Base-by-base conservation (phyloP, 2,113 vertebrate genomes). In the Ploceus nigricollis region DNA sequence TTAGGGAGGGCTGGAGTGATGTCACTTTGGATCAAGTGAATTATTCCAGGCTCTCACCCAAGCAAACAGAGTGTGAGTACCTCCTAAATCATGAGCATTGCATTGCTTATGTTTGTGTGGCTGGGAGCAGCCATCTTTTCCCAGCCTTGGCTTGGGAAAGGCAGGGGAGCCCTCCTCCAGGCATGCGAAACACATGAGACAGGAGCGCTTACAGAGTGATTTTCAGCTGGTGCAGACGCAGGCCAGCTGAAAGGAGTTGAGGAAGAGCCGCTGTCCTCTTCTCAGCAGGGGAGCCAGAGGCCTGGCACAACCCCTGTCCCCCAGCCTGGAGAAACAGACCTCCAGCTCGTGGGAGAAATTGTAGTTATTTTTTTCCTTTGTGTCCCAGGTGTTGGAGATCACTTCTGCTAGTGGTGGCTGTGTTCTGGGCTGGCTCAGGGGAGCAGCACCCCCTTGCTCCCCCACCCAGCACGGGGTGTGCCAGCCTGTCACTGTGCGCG, bases 391-490 rank as follows among this genome's bases (percentile, higher is more conserved):
- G 15, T 33, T 68, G 58, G 33, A 30, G 24, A n/a, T 60, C 1
- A 0, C 18, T 18, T 61, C 15, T 60, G 8, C 25, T 13, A 48
- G 13, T 7, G 30, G 33, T 31, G 30, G 25, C 4, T 27, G 8
- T 7, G 17, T 33, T 42, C n/a, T 58, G 50, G 68, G 61, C 61
- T 89, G 68, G 70, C 9, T 4, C 6, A 9, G 17, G 7, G 19
- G 28, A 64, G 31, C 15, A 70, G 28, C 39, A 16, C 11, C 10
- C 10, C 31, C 23, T 47, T 88, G n/a, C 6, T 64, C 28, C n/a
- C 28, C 18, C 11, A n/a, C 13, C 19, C 44, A 39, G 39, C 2
- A 0, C 9, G 2, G 27, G 20, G 25, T 44, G 30, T 7, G 1
- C 15, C 63, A 83, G 51, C 17, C 51, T n/a, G 30, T n/a, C 42